phyloP scores from a whole-genome alignment of 2,888 invertebrate genomes.

The Acleris sparsana region DNA sequence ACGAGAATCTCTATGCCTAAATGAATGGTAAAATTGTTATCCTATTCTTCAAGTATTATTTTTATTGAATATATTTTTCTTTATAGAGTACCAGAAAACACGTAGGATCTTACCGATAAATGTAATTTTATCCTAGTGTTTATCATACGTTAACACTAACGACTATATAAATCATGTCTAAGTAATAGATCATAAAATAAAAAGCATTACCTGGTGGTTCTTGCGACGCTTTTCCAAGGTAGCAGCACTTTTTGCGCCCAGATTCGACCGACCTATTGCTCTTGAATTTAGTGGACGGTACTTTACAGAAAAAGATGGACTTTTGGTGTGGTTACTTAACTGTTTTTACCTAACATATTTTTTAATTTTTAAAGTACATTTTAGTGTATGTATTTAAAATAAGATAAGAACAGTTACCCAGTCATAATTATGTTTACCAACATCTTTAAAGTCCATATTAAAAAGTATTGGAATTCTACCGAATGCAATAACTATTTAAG shows the following conservation, averaged over 20 bases:
- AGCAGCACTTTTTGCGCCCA: not conserved
- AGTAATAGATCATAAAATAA: not conserved
- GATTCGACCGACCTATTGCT: constrained; percentile 24
- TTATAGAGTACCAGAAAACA: constrained; percentile 8
- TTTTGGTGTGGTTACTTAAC: constrained; percentile 6
- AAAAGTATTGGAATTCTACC: constrained; percentile 23
- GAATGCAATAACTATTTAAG: constrained; percentile 22
- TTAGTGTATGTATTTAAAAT: constrained; percentile 15
- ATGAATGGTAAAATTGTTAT: constrained; percentile 53
- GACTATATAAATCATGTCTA: too few relatives aligned
- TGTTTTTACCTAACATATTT: too few relatives aligned
- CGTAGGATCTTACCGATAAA: not conserved
- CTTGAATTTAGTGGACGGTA: constrained; percentile 15
- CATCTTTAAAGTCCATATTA: constrained; percentile 13
- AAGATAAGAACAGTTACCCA: constrained; percentile 9
- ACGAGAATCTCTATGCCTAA: constrained; percentile 45
- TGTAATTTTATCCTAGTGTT: not conserved
- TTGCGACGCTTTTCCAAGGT: not conserved
- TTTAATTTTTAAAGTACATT: constrained; percentile 2
- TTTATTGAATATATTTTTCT: constrained; percentile 14
- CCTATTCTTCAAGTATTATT: constrained; percentile 11
- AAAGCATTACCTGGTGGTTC: not conserved
- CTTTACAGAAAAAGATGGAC: constrained; percentile 14
- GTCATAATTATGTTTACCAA: constrained; percentile 13
- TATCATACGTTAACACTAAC: not conserved